Percentiles rank a stretch among this genome's conserved stretches.
Evolutionary conservation across 2,888 invertebrate species (phyloP).

Genomic region (Cheilosia soror): DNA sequence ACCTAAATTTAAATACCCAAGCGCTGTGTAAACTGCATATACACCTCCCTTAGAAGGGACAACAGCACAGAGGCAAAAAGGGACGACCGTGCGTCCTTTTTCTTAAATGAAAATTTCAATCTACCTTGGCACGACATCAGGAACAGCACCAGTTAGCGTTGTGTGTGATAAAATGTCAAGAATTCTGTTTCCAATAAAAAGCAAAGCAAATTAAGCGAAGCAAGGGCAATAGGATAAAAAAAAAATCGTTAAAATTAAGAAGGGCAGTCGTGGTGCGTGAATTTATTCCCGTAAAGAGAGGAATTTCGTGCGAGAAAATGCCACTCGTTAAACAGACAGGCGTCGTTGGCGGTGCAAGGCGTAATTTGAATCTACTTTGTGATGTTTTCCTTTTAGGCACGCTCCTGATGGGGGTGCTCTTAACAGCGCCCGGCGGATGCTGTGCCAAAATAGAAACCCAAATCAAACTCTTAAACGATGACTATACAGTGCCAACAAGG

Average conservation of each 20-base stretch:
- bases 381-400: slow-evolving; percentile 57
- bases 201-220: slow-evolving; percentile 77
- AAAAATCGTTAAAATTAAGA: slow-evolving; percentile 54
- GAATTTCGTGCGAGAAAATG: slow-evolving; percentile 42
- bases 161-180: slow-evolving; percentile 56
- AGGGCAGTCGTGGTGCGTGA: slow-evolving; percentile 30
- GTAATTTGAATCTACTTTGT: slow-evolving; percentile 52
- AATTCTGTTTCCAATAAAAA: slow-evolving; percentile 78
- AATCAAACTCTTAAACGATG: slow-evolving; percentile 77
- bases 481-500: slow-evolving; percentile 66
- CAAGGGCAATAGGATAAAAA: slow-evolving; percentile 37
- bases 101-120: slow-evolving; percentile 54
- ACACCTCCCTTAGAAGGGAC: slow-evolving; percentile 7
- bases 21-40: slow-evolving; percentile 1
- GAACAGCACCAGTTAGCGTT: slow-evolving; percentile 30
- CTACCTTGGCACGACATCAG: slow-evolving; percentile 21
- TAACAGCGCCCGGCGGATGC: slow-evolving; percentile 52
- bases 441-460: slow-evolving; percentile 78
- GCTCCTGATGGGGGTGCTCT: slow-evolving; percentile 45
- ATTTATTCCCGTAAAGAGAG: slow-evolving; percentile 19
- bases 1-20: slow-evolving; percentile 55
- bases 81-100: slow-evolving; percentile 2
- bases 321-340: slow-evolving; percentile 56
- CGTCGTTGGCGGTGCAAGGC: slow-evolving; percentile 11
- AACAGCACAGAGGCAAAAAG: not conserved